phyloP scores from a whole-genome alignment of 2,113 vertebrate species.

The Madoqua kirkii region DNA sequence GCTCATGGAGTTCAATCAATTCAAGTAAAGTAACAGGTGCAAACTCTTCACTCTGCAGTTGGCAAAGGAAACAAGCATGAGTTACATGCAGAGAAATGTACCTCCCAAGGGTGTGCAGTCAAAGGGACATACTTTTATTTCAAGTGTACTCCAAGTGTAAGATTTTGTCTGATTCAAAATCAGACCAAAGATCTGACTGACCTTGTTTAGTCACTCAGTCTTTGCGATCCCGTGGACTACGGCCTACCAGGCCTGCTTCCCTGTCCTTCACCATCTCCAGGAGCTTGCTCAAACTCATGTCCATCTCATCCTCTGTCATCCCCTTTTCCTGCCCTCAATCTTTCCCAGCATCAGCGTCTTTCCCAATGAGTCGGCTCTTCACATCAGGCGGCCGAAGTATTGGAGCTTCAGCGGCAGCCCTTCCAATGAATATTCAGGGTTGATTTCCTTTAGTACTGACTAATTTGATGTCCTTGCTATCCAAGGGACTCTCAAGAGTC shows the following conservation, averaged over 20 bases:
- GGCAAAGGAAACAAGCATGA: neutral
- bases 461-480: neutral
- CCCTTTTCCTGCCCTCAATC: neutral
- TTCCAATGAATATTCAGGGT: neutral
- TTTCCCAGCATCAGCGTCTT: neutral
- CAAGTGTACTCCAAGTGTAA: neutral
- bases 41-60: conserved; percentile 8
- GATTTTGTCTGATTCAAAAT: neutral
- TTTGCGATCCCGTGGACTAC: fast-evolving
- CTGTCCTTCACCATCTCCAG: neutral
- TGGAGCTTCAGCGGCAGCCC: neutral
- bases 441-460: neutral
- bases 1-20: neutral
- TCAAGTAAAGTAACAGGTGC: conserved; percentile 34
- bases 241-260: neutral
- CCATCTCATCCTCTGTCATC: neutral
- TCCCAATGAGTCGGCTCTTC: neutral
- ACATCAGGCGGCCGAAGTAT: neutral
- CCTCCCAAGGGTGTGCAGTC: no score
- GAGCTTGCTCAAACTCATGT: neutral
- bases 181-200: neutral
- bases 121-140: neutral
- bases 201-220: neutral
- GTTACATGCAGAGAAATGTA: neutral
- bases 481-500: neutral